Evolutionary conservation across 2,888 invertebrate genomes (phyloP), one percentile per base, ranked within the genome.

Genomic region (Slavum lentiscoides): DNA sequence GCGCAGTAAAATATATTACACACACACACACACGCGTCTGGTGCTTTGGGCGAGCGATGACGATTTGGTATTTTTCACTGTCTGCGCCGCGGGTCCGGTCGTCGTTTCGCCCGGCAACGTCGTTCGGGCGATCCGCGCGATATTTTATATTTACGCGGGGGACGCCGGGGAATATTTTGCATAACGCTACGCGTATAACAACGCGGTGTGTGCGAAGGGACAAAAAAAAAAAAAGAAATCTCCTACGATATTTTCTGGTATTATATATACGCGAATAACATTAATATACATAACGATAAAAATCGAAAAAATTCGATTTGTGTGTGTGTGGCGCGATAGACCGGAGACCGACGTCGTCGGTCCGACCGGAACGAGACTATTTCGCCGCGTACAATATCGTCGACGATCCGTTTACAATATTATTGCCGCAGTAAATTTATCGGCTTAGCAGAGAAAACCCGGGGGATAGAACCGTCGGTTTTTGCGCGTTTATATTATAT

Each of bases 341-440:
- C 70, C 55, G 19, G 21, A 17, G 64, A 37, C 58, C n/a, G 17
- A 58, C 13, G 37, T 11, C 39, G 72, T 43, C 39, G 59, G 23
- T 39, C 61, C 61, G 61, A 73, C 73, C 73, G 73, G 73, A 73
- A 73, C 43, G 61, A 61, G 43, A 61, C 61, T 5, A 39, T 39
- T 39, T 39, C 39, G 39, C 9, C 23, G n/a, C n/a, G n/a, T n/a
- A n/a, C n/a, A n/a, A 61, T 73, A 73, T 73, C 73, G 30, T 73
- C 73, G 73, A 62, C 59, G 49, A 62, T 73, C 73, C 62, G 62
- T 72, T 61, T 9, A 9, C 7, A 59, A 23, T 73, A 61, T 73
- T 49, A 21, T 49, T 30, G 3, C 21, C 49, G 49, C 15, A 11
- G 23, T 23, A 62, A 19, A 30, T 73, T 49, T 73, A 30, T 49